A percentile compares a stretch with the other conserved stretches of the same genome.
These are phyloP conservation scores for Standfussiana lucernea DNA, from an alignment of 2,888 invertebrate species.

Conservation along the genomic window DNA sequence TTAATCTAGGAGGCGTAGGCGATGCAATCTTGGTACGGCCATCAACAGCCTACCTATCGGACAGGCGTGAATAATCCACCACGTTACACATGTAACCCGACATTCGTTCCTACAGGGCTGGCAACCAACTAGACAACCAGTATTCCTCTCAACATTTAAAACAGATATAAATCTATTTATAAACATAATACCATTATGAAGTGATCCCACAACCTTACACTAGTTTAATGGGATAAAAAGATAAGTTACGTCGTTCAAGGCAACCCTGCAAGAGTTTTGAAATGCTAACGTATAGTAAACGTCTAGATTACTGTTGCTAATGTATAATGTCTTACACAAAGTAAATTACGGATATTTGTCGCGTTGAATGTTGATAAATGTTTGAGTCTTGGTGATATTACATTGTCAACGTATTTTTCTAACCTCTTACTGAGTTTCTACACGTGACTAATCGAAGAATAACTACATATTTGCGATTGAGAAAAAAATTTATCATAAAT, in stretches of 20 bases:
- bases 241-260: slow-evolving; percentile 51
- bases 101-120: slow-evolving; percentile 67
- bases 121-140: slow-evolving; percentile 27
- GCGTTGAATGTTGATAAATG: slow-evolving; percentile 44
- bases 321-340: slow-evolving; percentile 51
- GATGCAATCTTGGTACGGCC: slow-evolving; percentile 78
- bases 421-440: no score
- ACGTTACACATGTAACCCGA: slow-evolving; percentile 73
- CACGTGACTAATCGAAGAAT: background rate
- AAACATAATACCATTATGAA: slow-evolving; percentile 54
- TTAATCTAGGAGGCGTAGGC: slow-evolving; percentile 80
- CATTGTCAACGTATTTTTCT: slow-evolving; percentile 36
- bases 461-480: background rate
- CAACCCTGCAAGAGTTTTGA: slow-evolving; percentile 52
- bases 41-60: slow-evolving; percentile 73
- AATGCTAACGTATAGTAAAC: slow-evolving; percentile 42
- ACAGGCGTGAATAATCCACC: slow-evolving; percentile 76
- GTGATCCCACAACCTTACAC: slow-evolving; percentile 36
- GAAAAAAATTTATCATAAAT: background rate
- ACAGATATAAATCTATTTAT: slow-evolving; percentile 53
- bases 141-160: slow-evolving; percentile 50
- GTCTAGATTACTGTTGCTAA: slow-evolving; percentile 55
- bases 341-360: slow-evolving; percentile 58
- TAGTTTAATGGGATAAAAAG: slow-evolving; percentile 51
- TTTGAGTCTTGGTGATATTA: slow-evolving; percentile 28